These are phyloP conservation scores for Metallyticus violacea DNA, from an alignment of 2,888 invertebrate genomes.

Conservation along the genomic window DNA sequence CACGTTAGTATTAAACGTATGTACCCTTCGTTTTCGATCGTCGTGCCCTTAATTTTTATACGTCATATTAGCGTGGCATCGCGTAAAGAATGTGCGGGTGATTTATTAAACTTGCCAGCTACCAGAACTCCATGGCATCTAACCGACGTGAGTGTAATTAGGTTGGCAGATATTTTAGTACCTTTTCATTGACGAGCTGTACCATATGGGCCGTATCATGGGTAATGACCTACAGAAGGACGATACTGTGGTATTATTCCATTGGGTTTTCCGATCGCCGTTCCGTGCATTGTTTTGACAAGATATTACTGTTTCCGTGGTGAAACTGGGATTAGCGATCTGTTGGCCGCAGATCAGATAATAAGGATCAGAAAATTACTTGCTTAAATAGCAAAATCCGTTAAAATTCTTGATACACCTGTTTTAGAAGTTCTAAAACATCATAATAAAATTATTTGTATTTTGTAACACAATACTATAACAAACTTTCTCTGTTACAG, in stretches of 20 bases:
- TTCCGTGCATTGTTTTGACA: background rate
- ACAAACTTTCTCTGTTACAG: no score
- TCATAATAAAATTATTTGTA: no score
- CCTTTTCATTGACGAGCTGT: background rate
- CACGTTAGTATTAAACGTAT: no score
- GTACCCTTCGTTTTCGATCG: no score
- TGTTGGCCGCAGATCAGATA: background rate
- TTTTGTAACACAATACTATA: no score
- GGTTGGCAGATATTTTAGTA: background rate
- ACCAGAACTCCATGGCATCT: background rate
- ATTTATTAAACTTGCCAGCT: background rate
- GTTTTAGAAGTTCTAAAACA: no score
- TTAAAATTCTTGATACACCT: no score
- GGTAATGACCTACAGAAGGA: background rate
- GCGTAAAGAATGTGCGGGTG: background rate
- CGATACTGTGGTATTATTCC: background rate
- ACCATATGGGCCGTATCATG: background rate
- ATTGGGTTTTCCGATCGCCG: background rate
- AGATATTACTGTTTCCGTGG: background rate
- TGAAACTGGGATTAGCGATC: background rate
- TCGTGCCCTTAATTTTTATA: background rate
- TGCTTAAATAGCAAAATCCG: no score
- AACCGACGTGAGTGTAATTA: background rate
- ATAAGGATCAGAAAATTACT: no score
- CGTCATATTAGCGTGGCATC: background rate